A percentile compares a stretch with the other conserved stretches of the same genome.
Conservation (phyloP, 2,113 vertebrate genomes). For the Paraplagusia blochii region DNA sequence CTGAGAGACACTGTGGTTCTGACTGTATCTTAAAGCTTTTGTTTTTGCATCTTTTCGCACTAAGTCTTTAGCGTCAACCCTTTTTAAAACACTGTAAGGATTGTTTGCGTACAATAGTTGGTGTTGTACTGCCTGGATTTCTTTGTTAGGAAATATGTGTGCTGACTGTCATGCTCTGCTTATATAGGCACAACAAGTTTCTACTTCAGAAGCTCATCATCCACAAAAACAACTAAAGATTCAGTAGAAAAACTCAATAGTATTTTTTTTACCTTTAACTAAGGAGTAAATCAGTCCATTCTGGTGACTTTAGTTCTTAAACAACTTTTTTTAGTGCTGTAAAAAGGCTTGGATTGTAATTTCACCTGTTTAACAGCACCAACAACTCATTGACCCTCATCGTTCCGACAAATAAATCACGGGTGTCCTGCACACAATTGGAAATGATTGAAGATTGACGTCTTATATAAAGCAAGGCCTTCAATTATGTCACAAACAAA, state of each 20-base stretch:
- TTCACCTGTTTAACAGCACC: no score
- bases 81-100: no score
- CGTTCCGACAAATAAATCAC: slow-evolving; percentile 4
- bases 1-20: slow-evolving; percentile 5
- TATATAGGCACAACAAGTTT: no score
- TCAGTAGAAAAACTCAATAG: slow-evolving; percentile 7
- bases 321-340: neutral
- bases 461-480: slow-evolving; percentile 16
- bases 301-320: neutral
- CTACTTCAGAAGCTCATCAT: no score
- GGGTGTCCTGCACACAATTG: neutral
- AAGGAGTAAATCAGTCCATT: slow-evolving; percentile 12
- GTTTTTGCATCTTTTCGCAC: neutral
- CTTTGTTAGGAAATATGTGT: neutral
- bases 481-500: slow-evolving; percentile 3
- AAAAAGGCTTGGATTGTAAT: no score
- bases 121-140: slow-evolving; percentile 7
- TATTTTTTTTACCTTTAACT: neutral
- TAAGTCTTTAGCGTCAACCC: neutral
- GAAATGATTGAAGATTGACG: no score
- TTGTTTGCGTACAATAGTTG: no score
- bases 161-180: slow-evolving; percentile 24
- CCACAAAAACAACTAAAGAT: neutral
- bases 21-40: slow-evolving; percentile 29
- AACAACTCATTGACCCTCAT: no score